Percentiles rank a stretch among this genome's conserved stretches.
phyloP scores from a whole-genome alignment of 1,140 invertebrate genomes.

The Cecropterus lyciades region DNA sequence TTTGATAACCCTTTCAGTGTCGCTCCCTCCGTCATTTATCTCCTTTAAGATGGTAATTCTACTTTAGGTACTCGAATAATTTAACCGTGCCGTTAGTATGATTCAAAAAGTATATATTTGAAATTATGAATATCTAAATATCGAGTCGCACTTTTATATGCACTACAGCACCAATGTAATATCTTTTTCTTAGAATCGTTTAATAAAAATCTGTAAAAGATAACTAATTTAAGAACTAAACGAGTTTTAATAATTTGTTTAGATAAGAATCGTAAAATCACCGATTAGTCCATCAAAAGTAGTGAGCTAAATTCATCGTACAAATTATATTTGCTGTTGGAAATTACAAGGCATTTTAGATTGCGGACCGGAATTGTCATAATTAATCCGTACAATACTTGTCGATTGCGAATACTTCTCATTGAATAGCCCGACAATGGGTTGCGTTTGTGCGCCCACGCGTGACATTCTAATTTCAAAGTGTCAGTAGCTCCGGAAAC shows the following conservation, averaged over 20 bases:
- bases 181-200: no score
- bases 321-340: not conserved
- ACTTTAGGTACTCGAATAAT: constrained; percentile 47
- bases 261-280: no score
- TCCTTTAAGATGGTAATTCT: constrained; percentile 69
- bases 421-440: constrained; percentile 61
- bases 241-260: no score
- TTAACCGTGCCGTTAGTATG: constrained; percentile 43
- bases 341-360: not conserved
- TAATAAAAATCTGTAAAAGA: no score
- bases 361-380: constrained; percentile 33
- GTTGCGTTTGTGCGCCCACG: constrained; percentile 71
- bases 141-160: no score
- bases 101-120: not conserved
- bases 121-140: constrained; percentile 1
- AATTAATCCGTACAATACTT: constrained; percentile 52
- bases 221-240: no score
- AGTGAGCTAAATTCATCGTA: not conserved
- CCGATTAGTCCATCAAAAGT: no score
- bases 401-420: constrained; percentile 47
- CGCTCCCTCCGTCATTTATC: constrained; percentile 44
- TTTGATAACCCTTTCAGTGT: constrained; percentile 46
- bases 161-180: no score
- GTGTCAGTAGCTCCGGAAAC: constrained; percentile 64
- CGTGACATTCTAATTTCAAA: constrained; percentile 71